Evolutionary conservation across 1,140 invertebrate species (phyloP), one percentile per base, ranked within the genome.

Genomic region (Drosophila fuyamai): DNA sequence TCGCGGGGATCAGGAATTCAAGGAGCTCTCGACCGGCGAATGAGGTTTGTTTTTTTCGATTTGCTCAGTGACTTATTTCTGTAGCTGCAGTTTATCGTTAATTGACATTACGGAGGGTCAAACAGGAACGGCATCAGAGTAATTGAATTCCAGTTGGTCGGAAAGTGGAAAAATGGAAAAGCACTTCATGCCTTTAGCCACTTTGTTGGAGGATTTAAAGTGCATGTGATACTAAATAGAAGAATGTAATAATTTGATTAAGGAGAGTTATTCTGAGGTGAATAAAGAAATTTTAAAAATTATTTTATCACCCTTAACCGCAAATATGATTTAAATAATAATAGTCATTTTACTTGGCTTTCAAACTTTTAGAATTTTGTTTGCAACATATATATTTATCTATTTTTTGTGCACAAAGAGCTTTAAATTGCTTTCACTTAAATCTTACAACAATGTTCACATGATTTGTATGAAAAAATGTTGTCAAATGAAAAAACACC

Each of bases 121-220:
- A 54, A 43, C 36, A 40, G 57, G 9, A 18, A 14, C 54, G 56
- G 38, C 63, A 85, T 58, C 56, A 16, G 40, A 78, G 56, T 79
- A 73, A 77, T 81, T 86, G 67, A 72, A 79, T 79, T 79, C 23
- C 43, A 41, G 23, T 12, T 41, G 46, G 74, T 38, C 16, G 51
- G 18, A 32, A 44, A 41, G 48, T 35, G 12, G 27, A 5, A 9
- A 43, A 55, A 59, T 27, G 36, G 48, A 32, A 56, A 12, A 57
- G 70, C 23, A 51, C 44, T 76, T 75, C 40, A 75, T 51, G 65
- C 29, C 27, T 10, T 27, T 43, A 16, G 41, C 10, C 14, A 6
- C 7, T 7, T 16, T 16, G 23, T 5, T 10, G 18, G 5, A 5
- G 5, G 13, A 13, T 16, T 29, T 51, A 10, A 43, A 46, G 13